Evolutionary conservation across 2,888 invertebrate genomes (phyloP), one percentile per base, ranked within the genome.

Genomic region (Ormyrus thymus): DNA sequence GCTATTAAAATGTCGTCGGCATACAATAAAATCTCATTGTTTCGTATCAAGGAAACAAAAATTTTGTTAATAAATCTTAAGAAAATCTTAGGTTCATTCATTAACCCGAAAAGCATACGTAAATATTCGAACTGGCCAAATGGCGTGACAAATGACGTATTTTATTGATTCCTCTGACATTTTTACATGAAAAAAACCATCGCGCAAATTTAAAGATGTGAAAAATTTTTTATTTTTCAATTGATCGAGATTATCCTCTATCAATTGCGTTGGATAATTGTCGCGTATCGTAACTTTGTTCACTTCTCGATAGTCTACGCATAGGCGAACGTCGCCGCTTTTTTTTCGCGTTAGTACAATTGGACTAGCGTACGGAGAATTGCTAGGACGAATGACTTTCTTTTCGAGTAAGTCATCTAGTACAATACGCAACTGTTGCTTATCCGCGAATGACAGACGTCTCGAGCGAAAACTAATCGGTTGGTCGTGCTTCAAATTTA

Each of bases 231-330:
- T 51, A 9, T 9, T 9, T 51, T 9, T 51, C 51, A 51, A 9
- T 9, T 56, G 56, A 9, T 56, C 56, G n/a, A 56, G 7, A 59
- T 59, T 59, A 13, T 59, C 59, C 3, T 59, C 59, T 5, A 59
- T 15, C 4, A 59, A 10, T 29, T 13, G 62, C 4, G 6, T 45
- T 11, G 62, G 45, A 6, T 45, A 62, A 45, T 62, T 62, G 6
- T 45, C 62, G 4, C 9, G 2, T 50, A 66, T 13, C 7, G 66
- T 66, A 66, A 66, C 51, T 66, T 66, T 66, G 9, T 66, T 66
- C 8, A 66, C 4, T 10, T 66, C 66, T 7, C 51, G 45, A 29
- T 46, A 66, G n/a, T 66, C 66, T 8, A 66, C 29, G 29, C 66
- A 66, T 7, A 66, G 15, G 9, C 66, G 13, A 10, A 15, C 8